These are phyloP conservation scores for Erpobdella octoculata DNA, from an alignment of 2,888 invertebrate species.

Conservation along the genomic window DNA sequence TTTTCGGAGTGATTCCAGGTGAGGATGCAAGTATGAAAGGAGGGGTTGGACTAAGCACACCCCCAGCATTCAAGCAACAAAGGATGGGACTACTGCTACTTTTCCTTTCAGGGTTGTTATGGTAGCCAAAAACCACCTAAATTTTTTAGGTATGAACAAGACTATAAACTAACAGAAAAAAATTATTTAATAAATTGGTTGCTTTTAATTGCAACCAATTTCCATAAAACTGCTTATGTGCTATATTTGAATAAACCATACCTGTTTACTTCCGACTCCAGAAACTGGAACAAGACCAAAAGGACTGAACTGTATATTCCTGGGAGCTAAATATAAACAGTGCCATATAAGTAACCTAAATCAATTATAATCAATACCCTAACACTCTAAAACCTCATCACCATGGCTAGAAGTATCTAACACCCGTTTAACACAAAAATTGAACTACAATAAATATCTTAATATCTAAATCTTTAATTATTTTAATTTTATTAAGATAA, in stretches of 20 bases:
- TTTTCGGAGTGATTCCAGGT: background rate
- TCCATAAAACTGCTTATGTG: too few relatives aligned
- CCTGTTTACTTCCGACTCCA: background rate
- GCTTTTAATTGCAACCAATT: background rate
- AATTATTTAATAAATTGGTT: background rate
- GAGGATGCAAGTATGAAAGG: background rate
- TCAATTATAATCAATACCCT: too few relatives aligned
- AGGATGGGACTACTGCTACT: background rate
- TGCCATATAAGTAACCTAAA: background rate
- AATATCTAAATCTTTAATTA: too few relatives aligned
- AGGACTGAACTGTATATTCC: background rate
- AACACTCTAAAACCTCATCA: too few relatives aligned
- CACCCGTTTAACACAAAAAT: too few relatives aligned
- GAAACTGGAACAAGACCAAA: background rate
- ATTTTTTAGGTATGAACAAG: background rate
- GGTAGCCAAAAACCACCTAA: background rate
- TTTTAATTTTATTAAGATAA: too few relatives aligned
- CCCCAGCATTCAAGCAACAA: slow-evolving; percentile 1
- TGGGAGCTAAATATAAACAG: background rate
- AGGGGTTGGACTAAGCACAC: background rate
- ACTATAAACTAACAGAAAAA: background rate
- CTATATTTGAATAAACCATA: background rate
- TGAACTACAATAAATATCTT: too few relatives aligned
- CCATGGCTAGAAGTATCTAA: too few relatives aligned
- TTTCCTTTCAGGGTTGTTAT: too few relatives aligned